Evolutionary conservation across 2,797 vertebrate species (phyloP).

Genomic region (Microctenopoma stevenorrisi): DNA sequence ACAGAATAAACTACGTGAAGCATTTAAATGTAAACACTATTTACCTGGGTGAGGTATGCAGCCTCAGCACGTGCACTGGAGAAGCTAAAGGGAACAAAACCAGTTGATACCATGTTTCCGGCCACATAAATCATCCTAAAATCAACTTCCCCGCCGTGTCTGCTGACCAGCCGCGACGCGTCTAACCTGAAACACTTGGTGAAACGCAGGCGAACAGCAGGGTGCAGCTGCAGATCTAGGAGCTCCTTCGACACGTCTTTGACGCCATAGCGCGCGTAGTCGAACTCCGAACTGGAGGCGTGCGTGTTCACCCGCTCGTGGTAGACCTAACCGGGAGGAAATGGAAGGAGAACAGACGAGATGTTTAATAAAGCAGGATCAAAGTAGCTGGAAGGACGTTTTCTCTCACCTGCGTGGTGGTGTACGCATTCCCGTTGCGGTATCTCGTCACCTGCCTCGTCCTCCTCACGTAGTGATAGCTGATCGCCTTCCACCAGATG

Average conservation of each 20-base stretch:
- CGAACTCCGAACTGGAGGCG: constrained; percentile 85
- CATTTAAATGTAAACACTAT: background rate
- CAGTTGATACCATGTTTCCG: background rate
- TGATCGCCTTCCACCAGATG: constrained; percentile 98
- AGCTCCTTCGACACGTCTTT: constrained; percentile 87
- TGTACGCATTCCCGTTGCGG: constrained; percentile 92
- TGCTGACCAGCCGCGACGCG: background rate
- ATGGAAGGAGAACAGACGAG: background rate
- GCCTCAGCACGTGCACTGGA: constrained; percentile 87
- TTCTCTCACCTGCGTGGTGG: constrained; percentile 85
- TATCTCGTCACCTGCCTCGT: constrained; percentile 92
- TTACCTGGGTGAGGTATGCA: constrained; percentile 88
- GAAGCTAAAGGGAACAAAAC: constrained; percentile 72
- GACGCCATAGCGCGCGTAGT: constrained; percentile 86
- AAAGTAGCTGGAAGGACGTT: background rate
- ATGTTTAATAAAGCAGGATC: background rate
- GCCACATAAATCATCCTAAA: background rate
- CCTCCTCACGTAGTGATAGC: constrained; percentile 92
- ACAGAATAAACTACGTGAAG: background rate
- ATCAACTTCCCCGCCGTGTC: background rate
- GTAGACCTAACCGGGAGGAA: constrained; percentile 77
- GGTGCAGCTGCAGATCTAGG: constrained; percentile 80
- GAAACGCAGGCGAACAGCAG: constrained; percentile 84
- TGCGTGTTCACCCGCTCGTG: constrained; percentile 87
- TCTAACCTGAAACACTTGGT: constrained; percentile 85